phyloP scores from a whole-genome alignment of 2,113 vertebrate genomes.

The Callospermophilus lateralis region DNA sequence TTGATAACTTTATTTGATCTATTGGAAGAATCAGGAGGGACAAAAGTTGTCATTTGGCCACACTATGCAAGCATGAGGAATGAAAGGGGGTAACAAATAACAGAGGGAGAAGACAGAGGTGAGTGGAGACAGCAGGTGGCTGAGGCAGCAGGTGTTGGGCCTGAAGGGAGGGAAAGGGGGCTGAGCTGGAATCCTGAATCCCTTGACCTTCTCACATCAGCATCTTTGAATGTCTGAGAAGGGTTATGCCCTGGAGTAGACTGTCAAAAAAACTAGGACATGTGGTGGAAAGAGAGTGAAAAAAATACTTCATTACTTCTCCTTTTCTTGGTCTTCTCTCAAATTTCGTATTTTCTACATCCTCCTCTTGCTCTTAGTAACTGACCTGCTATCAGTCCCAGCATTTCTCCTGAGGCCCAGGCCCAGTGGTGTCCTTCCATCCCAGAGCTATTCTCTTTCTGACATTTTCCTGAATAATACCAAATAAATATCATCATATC shows the following conservation, averaged over 20 bases:
- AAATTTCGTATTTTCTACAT: not conserved
- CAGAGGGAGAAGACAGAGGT: not conserved
- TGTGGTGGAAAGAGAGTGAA: not conserved
- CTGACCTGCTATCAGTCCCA: not conserved
- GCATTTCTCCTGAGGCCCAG: not conserved
- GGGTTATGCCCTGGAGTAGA: not conserved
- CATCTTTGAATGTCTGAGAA: not conserved
- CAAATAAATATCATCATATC: not conserved
- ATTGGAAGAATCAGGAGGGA: not conserved
- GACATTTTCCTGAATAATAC: not conserved
- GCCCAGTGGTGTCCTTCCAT: not conserved
- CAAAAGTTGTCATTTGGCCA: not conserved
- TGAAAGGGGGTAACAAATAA: not conserved
- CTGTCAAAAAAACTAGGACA: not conserved
- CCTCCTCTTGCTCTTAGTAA: not conserved
- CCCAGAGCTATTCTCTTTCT: not conserved
- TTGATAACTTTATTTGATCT: not conserved
- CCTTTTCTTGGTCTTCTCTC: not conserved
- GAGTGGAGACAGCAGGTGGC: accelerated
- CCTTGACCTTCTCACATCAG: not conserved
- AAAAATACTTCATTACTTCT: not conserved
- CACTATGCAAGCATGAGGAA: not conserved
- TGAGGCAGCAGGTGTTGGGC: accelerated
- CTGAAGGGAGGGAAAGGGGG: not conserved
- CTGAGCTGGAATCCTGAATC: not conserved